phyloP scores from a whole-genome alignment of 1,140 invertebrate genomes.

The Uloborus diversus region DNA sequence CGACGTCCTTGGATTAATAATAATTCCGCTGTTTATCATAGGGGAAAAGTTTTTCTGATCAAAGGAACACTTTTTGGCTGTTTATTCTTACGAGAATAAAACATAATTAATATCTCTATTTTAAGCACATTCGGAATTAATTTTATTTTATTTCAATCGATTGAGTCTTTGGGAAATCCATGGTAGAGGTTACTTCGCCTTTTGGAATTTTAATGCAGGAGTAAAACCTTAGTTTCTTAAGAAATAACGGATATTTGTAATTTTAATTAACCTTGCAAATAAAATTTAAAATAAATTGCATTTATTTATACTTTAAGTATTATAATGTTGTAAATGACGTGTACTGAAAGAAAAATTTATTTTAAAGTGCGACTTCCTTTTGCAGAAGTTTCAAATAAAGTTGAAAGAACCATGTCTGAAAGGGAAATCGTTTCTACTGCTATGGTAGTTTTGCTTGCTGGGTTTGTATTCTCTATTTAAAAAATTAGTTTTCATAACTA shows the following conservation, averaged over 20 bases:
- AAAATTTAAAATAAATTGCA: background rate
- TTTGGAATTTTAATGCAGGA: background rate
- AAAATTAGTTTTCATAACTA: background rate
- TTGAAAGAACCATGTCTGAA: background rate
- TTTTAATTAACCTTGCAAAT: background rate
- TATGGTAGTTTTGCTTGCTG: slow-evolving; percentile 17
- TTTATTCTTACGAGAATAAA: too few relatives aligned
- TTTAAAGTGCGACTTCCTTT: background rate
- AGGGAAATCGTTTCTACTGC: slow-evolving; percentile 12
- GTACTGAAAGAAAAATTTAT: background rate
- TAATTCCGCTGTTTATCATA: too few relatives aligned
- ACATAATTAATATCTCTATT: too few relatives aligned
- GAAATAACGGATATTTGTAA: background rate
- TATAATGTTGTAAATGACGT: background rate
- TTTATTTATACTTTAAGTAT: background rate
- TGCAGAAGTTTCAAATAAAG: background rate
- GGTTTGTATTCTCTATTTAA: slow-evolving; percentile 5
- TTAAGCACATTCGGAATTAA: too few relatives aligned
- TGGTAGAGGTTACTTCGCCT: background rate
- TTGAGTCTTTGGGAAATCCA: background rate
- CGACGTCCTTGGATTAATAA: too few relatives aligned
- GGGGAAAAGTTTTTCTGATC: too few relatives aligned
- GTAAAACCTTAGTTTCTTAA: background rate
- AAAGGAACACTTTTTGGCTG: too few relatives aligned
- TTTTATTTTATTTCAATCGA: too few relatives aligned